A percentile compares a stretch with the other conserved stretches of the same genome.
Conservation (phyloP, 2,797 vertebrate genomes). For the Trachurus trachurus region DNA sequence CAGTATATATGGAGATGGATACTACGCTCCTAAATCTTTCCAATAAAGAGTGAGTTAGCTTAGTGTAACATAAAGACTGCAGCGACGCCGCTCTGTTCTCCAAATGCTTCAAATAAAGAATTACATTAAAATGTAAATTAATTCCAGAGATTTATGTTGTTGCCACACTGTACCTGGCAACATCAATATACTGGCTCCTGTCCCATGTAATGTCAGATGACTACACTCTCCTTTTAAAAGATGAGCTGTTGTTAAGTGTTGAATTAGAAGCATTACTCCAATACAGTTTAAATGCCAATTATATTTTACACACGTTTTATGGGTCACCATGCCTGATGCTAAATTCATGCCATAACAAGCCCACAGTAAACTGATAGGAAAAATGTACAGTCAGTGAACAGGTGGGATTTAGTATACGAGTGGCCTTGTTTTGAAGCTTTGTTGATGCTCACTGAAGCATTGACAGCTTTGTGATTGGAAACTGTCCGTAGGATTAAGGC, state of each 20-base stretch:
- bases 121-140: neutral
- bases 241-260: neutral
- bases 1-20: no score
- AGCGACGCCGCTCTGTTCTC: neutral
- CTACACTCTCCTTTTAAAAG: neutral
- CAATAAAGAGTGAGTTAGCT: no score
- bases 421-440: slow-evolving; percentile 27
- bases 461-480: slow-evolving; percentile 63
- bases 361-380: neutral
- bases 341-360: neutral
- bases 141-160: no score
- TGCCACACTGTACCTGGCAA: no score
- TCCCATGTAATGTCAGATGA: neutral
- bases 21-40: no score
- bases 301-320: neutral
- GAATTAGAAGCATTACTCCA: neutral
- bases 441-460: slow-evolving; percentile 12
- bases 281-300: neutral
- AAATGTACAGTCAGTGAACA: neutral
- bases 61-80: neutral
- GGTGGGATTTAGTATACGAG: slow-evolving; percentile 19
- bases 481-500: slow-evolving; percentile 74
- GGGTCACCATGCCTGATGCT: neutral
- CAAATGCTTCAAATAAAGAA: neutral
- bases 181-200: neutral